phyloP scores from a whole-genome alignment of 2,113 vertebrate species.

The Tiliqua scincoides region DNA sequence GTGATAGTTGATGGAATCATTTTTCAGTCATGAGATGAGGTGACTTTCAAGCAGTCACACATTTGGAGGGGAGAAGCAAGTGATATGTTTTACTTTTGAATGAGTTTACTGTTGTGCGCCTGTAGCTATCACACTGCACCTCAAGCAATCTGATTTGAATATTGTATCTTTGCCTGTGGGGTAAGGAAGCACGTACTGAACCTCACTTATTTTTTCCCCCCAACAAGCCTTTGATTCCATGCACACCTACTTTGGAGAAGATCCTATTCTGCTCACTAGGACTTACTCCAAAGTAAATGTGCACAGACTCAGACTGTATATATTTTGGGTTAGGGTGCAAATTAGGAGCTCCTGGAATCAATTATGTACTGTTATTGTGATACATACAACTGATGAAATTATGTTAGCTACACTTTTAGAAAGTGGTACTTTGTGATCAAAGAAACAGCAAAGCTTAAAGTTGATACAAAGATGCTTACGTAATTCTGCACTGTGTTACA shows the following conservation, averaged over 20 bases:
- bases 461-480: background rate
- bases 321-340: conserved; percentile 1
- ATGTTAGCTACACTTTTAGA: background rate
- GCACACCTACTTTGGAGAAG: background rate
- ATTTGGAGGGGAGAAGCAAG: background rate
- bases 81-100: background rate
- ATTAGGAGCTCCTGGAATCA: background rate
- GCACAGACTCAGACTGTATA: background rate
- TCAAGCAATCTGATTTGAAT: background rate
- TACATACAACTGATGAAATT: background rate
- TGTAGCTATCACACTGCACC: background rate
- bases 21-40: background rate
- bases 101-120: background rate
- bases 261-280: background rate
- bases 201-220: background rate
- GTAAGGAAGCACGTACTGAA: background rate
- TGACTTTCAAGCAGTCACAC: background rate
- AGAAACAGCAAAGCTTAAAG: background rate
- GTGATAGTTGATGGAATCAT: background rate
- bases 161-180: background rate
- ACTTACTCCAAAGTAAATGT: background rate
- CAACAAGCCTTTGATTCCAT: background rate
- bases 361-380: background rate
- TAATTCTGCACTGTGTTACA: background rate
- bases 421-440: background rate